Evolutionary conservation across 2,797 vertebrate genomes (phyloP).

Genomic region (Bovichtus variegatus): DNA sequence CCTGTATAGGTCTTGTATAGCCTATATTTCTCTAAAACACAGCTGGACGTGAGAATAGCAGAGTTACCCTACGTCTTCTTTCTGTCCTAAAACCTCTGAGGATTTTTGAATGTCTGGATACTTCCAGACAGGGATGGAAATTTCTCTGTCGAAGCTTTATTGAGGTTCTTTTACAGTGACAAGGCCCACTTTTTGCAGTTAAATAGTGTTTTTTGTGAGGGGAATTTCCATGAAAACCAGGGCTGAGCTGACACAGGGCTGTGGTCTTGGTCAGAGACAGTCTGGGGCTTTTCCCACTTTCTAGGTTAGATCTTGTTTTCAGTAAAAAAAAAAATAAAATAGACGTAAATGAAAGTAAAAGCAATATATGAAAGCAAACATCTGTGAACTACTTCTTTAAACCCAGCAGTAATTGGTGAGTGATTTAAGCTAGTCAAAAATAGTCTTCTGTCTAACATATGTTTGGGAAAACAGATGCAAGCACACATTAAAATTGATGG

Average conservation of each 20-base stretch:
- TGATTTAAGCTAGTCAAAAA: conserved; percentile 39
- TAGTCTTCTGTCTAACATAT: conserved; percentile 37
- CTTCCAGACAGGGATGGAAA: conserved; percentile 51
- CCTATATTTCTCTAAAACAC: not conserved
- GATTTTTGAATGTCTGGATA: conserved; percentile 24
- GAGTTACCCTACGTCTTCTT: not conserved
- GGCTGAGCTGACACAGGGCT: conserved; percentile 55
- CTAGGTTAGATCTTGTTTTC: conserved; percentile 21
- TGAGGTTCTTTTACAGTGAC: conserved; percentile 55
- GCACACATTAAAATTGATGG: conserved; percentile 48
- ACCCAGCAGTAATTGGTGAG: conserved; percentile 29
- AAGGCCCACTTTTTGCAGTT: conserved; percentile 53
- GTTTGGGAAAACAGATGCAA: conserved; percentile 61
- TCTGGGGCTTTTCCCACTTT: conserved; percentile 34
- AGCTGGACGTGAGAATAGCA: not conserved
- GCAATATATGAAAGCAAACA: conserved; percentile 23
- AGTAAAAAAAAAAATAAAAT: not conserved
- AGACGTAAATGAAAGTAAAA: conserved; percentile 47
- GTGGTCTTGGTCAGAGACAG: conserved; percentile 65
- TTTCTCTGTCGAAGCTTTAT: conserved; percentile 45
- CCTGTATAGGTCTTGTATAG: not conserved
- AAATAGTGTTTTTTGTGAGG: conserved; percentile 68
- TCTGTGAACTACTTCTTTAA: conserved; percentile 32
- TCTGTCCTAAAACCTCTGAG: conserved; percentile 5
- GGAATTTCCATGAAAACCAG: conserved; percentile 74